Evolutionary conservation across 2,113 vertebrate species (phyloP), one percentile per base, ranked within the genome.

Genomic region (Daubentonia madagascariensis): DNA sequence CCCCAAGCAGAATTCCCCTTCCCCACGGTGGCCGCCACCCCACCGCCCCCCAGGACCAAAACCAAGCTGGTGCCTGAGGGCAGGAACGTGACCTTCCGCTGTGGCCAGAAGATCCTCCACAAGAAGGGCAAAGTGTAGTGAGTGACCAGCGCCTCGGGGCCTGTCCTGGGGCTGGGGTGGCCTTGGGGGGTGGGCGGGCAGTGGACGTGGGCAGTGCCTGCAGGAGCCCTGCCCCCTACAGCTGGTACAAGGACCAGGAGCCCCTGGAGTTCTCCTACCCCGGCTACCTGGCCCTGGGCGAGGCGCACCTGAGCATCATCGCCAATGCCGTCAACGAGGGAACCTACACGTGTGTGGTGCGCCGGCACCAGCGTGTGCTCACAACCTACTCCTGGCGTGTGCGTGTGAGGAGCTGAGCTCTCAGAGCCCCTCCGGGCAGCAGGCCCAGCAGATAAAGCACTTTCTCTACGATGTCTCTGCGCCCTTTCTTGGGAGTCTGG

Each of bases 181-280:
- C 63, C 16, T 11, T 18, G 20, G 61, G 50, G 23, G 8, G 17
- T 40, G 87, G 45, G 17, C 0, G 13, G 57, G 11, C 43, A 12
- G 43, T 11, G 12, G 10, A 3, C 1, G 11, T 20, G 35, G 65
- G 11, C 8, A 6, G n/a, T 6, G 52, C 30, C 57, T 43, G 76
- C 52, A 18, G 79, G 18, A 6, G 10, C 37, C 30, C 13, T n/a
- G 72, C 97, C 37, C 32, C 94, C 54, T n/a, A 40, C 98, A 99
- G 99, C 98, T 99, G 99, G 99, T 99, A 99, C 95, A 99, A 99
- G 98, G 99, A 99, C 30, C 99, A 99, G 45, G 99, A 99, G 97
- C 99, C 99, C 59, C 99, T 99, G 98, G 99, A 99, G 97, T 99
- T 98, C 96, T 99, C 99, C 3, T 99, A 99, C 45, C 99, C 99